Percentiles rank a stretch among this genome's conserved stretches.
phyloP scores from a whole-genome alignment of 2,797 vertebrate species.

The Glyptemys insculpta region DNA sequence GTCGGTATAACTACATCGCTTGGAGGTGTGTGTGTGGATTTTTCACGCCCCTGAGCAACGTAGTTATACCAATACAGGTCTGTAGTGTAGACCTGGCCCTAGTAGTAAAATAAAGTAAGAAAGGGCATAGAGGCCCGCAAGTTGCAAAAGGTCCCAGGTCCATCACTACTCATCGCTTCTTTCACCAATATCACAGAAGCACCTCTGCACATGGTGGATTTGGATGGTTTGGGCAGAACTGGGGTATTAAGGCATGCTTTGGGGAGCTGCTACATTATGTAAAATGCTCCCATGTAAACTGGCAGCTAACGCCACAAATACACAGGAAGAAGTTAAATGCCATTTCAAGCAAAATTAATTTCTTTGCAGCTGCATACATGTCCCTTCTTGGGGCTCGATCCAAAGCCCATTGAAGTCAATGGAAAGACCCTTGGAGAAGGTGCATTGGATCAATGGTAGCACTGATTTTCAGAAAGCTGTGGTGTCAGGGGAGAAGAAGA shows the following conservation, averaged over 20 bases:
- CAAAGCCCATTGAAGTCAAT: background rate
- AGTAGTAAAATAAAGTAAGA: background rate
- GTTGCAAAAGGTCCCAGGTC: background rate
- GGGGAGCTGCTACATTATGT: background rate
- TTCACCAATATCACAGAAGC: background rate
- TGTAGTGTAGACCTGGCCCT: background rate
- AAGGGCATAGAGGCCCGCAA: background rate
- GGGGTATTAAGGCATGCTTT: background rate
- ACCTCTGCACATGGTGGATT: background rate
- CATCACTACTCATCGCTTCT: background rate
- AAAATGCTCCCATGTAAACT: background rate
- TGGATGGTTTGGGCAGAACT: background rate
- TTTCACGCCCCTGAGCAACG: background rate
- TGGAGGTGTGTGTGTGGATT: too few relatives aligned
- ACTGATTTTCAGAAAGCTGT: background rate
- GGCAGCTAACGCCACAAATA: background rate
- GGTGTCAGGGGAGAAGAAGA: rapidly evolving
- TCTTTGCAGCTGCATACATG: rapidly evolving
- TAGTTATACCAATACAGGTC: background rate
- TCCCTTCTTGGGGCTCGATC: background rate
- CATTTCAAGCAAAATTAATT: background rate
- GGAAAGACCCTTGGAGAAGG: background rate
- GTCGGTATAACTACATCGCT: background rate
- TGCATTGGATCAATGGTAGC: rapidly evolving
- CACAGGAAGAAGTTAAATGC: background rate